These are phyloP conservation scores for Tetragonisca angustula DNA, from an alignment of 2,888 invertebrate genomes.

Conservation along the genomic window DNA sequence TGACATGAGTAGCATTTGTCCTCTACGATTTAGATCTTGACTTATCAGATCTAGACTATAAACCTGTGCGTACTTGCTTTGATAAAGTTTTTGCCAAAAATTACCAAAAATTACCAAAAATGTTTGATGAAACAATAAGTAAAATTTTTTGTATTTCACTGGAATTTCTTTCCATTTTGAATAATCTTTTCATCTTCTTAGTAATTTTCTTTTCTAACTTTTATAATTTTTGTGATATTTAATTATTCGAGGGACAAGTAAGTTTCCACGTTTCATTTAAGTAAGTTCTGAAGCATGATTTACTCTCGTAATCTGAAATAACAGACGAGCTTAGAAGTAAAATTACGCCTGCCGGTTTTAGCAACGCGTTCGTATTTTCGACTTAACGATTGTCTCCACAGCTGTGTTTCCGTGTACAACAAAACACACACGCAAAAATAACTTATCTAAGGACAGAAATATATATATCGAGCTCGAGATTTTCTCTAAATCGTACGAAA, in stretches of 20 bases:
- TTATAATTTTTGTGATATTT: neutral
- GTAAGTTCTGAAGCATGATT: neutral
- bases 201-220: too few species aligned
- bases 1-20: too few species aligned
- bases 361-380: constrained; percentile 36
- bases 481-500: neutral
- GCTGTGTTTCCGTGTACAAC: constrained; percentile 45
- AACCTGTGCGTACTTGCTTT: too few species aligned
- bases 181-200: too few species aligned
- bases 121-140: too few species aligned
- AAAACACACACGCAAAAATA: too few species aligned
- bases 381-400: constrained; percentile 46
- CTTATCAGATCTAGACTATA: too few species aligned
- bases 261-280: neutral
- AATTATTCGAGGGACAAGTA: neutral
- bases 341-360: constrained; percentile 38
- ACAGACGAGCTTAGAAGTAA: constrained; percentile 31
- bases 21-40: too few species aligned
- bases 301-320: constrained; percentile 45
- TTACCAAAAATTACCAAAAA: too few species aligned
- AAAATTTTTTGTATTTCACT: too few species aligned
- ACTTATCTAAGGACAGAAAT: neutral
- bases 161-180: too few species aligned
- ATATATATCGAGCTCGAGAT: constrained; percentile 19
- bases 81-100: too few species aligned